Evolutionary conservation across 2,113 vertebrate species (phyloP), one percentile per base, ranked within the genome.

Genomic region (Tursiops truncatus): DNA sequence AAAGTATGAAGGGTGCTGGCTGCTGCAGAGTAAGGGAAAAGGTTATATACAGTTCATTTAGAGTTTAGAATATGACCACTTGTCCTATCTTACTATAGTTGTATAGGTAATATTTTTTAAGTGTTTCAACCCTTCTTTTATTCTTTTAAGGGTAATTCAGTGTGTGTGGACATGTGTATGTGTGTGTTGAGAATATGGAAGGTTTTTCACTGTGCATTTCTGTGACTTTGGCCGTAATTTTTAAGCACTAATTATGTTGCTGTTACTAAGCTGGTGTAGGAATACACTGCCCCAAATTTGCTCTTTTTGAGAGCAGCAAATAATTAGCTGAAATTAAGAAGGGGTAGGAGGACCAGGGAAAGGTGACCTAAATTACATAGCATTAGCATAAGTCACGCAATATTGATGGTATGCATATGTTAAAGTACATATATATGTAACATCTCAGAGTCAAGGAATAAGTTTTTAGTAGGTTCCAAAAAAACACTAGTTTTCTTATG

Each of bases 391-490:
- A 89, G 28, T 89, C n/a, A 87, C 38, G 88, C 23, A 83, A 31
- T 87, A 87, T 3, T 71, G 68, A 86, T 76, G n/a, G 23, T 10
- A 70, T 36, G 13, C 14, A 62, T 60, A 73, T 36, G 11, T 73
- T 62, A 91, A 65, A 77, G 58, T 31, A 89, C 41, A 93, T 70
- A 25, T 18, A 67, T n/a, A 8, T 82, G 31, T 80, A 77, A n/a
- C 28, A 92, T 7, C 8, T 82, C 62, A 73, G 8, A 65, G 58
- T 73, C 58, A 76, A 91, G 14, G 62, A 92, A 4, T 67, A 36
- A 58, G n/a, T 77, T 20, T 93, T 97, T 50, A 88, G 79, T 47
- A 93, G 86, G 20, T 76, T 91, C 23, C 50, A 58, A 74, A 93
- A 79, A 63, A 38, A 56, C 63, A 80, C 8, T 31, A 79, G 21